Percentiles rank a stretch among this genome's conserved stretches.
phyloP scores from a whole-genome alignment of 2,888 invertebrate species.

The Phortica okadai region DNA sequence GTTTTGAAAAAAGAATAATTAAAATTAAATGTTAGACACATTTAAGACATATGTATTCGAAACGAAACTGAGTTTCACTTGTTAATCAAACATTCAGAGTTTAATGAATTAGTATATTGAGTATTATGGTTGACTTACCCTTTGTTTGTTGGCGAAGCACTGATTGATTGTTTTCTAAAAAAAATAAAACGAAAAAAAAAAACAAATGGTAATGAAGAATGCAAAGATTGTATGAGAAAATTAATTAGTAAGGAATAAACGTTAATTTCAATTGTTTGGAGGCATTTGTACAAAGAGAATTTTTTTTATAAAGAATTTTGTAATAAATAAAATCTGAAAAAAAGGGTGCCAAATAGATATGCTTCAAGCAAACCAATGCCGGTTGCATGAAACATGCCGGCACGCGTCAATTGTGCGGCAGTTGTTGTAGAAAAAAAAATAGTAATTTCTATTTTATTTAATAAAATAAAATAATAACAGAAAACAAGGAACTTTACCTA shows the following conservation, averaged over 20 bases:
- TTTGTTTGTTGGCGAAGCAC: constrained; percentile 65
- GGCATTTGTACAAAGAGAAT: background rate
- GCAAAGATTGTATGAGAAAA: constrained; percentile 66
- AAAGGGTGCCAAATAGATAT: no score
- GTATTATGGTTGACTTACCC: constrained; percentile 56
- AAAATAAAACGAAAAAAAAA: constrained; percentile 17
- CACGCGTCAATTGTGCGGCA: background rate
- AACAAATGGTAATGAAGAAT: constrained; percentile 43
- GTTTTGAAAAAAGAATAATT: no score
- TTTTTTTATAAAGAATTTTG: background rate
- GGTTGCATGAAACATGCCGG: no score
- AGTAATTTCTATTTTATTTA: constrained; percentile 35
- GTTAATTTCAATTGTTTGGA: background rate
- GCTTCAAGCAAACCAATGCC: no score
- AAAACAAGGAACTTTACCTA: constrained; percentile 65
- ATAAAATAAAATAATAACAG: constrained; percentile 23
- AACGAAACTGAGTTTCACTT: background rate
- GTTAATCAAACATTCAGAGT: no score
- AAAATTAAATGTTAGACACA: background rate
- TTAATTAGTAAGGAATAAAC: constrained; percentile 60
- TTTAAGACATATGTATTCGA: background rate
- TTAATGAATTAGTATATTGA: no score
- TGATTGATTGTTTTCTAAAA: constrained; percentile 68
- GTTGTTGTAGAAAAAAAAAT: constrained; percentile 32
- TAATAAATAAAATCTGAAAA: background rate